phyloP scores from a whole-genome alignment of 2,888 invertebrate genomes.

The Bembecia ichneumoniformis region DNA sequence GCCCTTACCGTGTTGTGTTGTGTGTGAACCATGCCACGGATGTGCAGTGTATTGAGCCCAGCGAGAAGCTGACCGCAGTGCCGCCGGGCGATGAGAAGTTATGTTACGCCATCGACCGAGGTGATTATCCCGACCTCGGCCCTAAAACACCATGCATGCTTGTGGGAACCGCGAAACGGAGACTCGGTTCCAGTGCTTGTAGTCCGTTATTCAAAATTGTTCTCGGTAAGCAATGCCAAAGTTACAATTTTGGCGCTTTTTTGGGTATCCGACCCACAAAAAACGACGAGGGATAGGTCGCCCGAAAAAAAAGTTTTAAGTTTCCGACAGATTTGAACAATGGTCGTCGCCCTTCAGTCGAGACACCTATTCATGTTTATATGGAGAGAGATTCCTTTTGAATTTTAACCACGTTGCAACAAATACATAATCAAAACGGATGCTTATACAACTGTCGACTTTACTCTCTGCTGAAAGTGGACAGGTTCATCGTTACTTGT shows the following conservation, averaged over 20 bases:
- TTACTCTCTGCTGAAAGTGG: too few relatives aligned
- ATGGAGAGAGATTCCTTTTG: conserved; percentile 19
- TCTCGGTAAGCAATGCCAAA: conserved; percentile 45
- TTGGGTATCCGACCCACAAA: conserved; percentile 24
- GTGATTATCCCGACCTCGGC: conserved; percentile 66
- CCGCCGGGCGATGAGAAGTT: conserved; percentile 58
- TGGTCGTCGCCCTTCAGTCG: conserved; percentile 45
- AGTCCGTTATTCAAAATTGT: conserved; percentile 25
- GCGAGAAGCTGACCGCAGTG: conserved; percentile 58
- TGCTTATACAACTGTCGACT: too few relatives aligned
- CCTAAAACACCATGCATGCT: conserved; percentile 44
- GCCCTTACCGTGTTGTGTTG: conserved; percentile 28
- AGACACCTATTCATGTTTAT: conserved; percentile 35
- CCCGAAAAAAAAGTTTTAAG: conserved; percentile 14
- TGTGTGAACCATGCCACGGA: conserved; percentile 50
- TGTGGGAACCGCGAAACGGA: conserved; percentile 37
- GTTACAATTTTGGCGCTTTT: conserved; percentile 38
- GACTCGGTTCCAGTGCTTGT: conserved; percentile 21
- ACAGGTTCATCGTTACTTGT: neutral
- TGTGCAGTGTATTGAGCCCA: conserved; percentile 41
- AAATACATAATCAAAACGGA: too few relatives aligned
- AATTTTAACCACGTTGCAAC: neutral
- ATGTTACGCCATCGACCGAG: conserved; percentile 69
- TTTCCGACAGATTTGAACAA: conserved; percentile 45
- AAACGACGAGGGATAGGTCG: conserved; percentile 11